Evolutionary conservation across 1,140 invertebrate genomes (phyloP).

Genomic region (Hetaerina americana): DNA sequence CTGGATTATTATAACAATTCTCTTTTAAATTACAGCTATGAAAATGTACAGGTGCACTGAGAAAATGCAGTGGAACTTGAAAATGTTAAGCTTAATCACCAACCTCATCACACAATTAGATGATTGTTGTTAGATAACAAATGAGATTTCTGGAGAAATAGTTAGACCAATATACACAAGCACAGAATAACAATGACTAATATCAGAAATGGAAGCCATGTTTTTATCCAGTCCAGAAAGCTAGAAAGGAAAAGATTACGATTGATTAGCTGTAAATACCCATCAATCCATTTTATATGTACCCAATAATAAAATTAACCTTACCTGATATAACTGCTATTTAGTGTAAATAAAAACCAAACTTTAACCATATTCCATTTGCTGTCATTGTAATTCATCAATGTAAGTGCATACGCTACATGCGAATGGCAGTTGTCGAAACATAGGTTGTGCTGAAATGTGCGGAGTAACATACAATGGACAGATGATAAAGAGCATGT

Average conservation of each 20-base stretch:
- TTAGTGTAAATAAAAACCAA: constrained; percentile 59
- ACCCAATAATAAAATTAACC: constrained; percentile 12
- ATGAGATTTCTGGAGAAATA: not conserved
- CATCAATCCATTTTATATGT: not conserved
- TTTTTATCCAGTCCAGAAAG: constrained; percentile 63
- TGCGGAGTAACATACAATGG: no score
- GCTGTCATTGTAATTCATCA: constrained; percentile 74
- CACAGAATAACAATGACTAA: constrained; percentile 29
- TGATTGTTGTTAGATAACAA: not conserved
- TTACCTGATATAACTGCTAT: constrained; percentile 76
- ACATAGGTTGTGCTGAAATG: constrained; percentile 76
- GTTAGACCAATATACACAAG: not conserved
- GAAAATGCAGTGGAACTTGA: no score
- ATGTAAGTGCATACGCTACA: constrained; percentile 85
- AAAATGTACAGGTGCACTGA: not conserved
- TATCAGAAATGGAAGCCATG: constrained; percentile 73
- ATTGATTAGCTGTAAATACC: not conserved
- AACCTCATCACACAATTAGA: not conserved
- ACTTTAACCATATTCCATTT: constrained; percentile 92
- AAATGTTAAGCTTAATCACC: no score
- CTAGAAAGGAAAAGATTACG: constrained; percentile 36
- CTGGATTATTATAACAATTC: not conserved
- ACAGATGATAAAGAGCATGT: no score
- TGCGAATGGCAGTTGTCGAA: constrained; percentile 99
- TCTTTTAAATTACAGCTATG: not conserved